Evolutionary conservation across 2,888 invertebrate species (phyloP), one percentile per base, ranked within the genome.

Genomic region (Cryptocephalus primarius): DNA sequence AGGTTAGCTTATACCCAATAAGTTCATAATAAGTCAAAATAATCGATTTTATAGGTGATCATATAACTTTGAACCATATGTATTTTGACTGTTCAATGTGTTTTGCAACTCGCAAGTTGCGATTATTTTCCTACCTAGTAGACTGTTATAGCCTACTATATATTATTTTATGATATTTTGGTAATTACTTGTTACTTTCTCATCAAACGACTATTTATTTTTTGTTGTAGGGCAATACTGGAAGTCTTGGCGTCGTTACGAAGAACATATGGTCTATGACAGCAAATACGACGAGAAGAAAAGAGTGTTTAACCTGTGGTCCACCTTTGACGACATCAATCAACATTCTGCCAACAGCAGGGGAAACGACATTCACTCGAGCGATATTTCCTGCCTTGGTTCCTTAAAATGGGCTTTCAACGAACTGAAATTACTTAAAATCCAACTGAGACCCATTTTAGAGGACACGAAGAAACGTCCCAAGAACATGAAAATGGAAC

Each of bases 361-460:
- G 48, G 59, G 60, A 40, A 59, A 58, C 46, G 53, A 49, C 33
- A 56, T 54, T 14, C 60, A 62, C 39, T 57, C 59, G 1, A 64
- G 63, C 34, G 65, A 69, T 46, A 60, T 71, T 39, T 72, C 73
- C 45, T 78, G 78, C 56, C 62, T 74, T 31, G 66, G 68, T 8
- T 60, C 71, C 3, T 60, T 78, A 8, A 71, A 73, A 55, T 71
- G 75, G 60, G 71, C 72, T 1, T 73, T 77, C 57, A 73, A 76
- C 53, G 78, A 79, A 58, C 61, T 78, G 13, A 75, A 76, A 55
- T 62, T 77, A 44, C 55, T 76, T 42, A 68, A 76, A 50, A 63
- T 76, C 2, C 76, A 77, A 54, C 60, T 71, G 9, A 57, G 71
- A 34, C 69, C 69, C 8, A 39, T 60, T 8, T 38, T 55, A 31